phyloP scores from a whole-genome alignment of 2,797 vertebrate genomes.

The Platyrinchus mystaceus region DNA sequence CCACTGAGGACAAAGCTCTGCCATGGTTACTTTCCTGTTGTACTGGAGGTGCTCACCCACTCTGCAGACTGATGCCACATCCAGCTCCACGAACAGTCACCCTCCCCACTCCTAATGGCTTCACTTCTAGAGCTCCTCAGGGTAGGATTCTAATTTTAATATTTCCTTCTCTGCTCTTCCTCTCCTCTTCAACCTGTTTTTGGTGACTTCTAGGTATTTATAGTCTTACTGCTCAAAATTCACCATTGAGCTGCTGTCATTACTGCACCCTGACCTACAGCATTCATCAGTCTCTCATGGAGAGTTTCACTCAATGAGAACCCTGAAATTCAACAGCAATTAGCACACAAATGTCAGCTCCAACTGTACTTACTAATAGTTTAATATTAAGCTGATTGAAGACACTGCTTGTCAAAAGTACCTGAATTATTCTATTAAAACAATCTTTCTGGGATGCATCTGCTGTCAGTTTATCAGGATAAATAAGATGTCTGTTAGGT shows the following conservation, averaged over 20 bases:
- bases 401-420: neutral
- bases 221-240: neutral
- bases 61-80: neutral
- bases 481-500: neutral
- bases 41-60: neutral
- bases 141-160: neutral
- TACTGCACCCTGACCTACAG: neutral
- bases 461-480: neutral
- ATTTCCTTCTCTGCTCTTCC: neutral
- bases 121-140: neutral
- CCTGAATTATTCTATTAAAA: neutral
- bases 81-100: neutral
- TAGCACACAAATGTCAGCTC: neutral
- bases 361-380: neutral
- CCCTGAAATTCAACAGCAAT: neutral
- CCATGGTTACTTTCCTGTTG: neutral
- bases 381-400: neutral
- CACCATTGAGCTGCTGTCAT: neutral
- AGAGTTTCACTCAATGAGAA: neutral
- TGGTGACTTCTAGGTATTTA: neutral
- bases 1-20: neutral
- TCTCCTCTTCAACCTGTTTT: neutral
- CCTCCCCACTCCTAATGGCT: neutral
- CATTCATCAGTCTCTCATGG: neutral
- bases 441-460: neutral